Percentiles rank a stretch among this genome's conserved stretches.
These are phyloP conservation scores for Leptinotarsa juncta DNA, from an alignment of 2,888 invertebrate species.

Conservation along the genomic window DNA sequence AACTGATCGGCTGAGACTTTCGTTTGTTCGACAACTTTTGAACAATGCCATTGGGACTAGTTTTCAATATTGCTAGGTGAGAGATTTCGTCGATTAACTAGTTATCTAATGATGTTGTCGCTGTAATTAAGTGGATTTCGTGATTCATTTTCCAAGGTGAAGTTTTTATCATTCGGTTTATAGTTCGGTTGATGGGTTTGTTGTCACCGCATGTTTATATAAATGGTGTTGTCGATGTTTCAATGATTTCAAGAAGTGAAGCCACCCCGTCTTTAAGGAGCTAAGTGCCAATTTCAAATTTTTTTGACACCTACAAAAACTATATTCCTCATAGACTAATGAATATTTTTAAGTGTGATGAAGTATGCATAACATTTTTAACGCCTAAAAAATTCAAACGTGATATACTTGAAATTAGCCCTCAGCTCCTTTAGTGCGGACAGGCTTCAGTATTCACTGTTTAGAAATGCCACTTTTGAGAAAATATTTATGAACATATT, in stretches of 20 bases:
- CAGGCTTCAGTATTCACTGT: no score
- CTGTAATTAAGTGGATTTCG: conserved; percentile 16
- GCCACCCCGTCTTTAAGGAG: no score
- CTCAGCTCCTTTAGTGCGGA: no score
- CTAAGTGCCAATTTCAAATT: no score
- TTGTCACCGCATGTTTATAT: not conserved
- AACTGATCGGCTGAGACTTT: conserved; percentile 18
- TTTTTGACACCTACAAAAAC: no score
- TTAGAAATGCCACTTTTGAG: no score
- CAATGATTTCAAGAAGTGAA: not conserved
- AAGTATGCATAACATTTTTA: no score
- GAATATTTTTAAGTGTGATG: no score
- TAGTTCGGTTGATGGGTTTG: not conserved
- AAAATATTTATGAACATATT: no score
- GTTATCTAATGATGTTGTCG: conserved; percentile 5
- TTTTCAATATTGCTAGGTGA: conserved; percentile 73
- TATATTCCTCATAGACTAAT: no score
- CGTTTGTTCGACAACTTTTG: conserved; percentile 3
- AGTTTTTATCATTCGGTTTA: not conserved
- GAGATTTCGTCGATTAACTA: conserved; percentile 29
- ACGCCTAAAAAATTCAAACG: no score
- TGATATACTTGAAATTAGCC: no score
- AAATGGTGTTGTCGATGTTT: not conserved
- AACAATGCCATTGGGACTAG: conserved; percentile 70
- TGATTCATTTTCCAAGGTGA: conserved; percentile 10